Evolutionary conservation across 1,140 invertebrate species (phyloP), one percentile per base, ranked within the genome.

Genomic region (Orius insidiosus): DNA sequence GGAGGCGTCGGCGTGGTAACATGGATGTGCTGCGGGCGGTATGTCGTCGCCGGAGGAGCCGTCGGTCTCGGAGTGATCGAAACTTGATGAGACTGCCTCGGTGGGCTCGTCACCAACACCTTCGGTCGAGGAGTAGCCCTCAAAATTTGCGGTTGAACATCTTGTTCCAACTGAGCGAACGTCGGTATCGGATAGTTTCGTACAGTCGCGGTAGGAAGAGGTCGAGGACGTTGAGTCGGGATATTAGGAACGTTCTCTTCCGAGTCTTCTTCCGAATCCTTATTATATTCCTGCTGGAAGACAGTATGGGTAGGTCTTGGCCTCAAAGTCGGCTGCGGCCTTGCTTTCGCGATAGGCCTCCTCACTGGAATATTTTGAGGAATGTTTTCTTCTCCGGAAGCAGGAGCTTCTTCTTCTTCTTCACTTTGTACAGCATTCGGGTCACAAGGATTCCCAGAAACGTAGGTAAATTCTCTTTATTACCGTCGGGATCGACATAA

Each of bases 371-470:
- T 50, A 48, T 53, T 53, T 19, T 51, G 40, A 3, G 60, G 60
- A 13, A 59, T 50, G 33, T 63, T 61, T 19, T 61, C 60, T 35
- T 59, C 57, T 5, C 54, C 55, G 9, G 45, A 45, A 32, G 16
- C 46, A 35, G 45, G 50, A 16, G 10, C 44, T 65, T 63, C 64
- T 7, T 79, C 74, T 9, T 80, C 68, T 45, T 77, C 69, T 13
- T 73, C 69, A 8, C 70, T 73, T 40, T 80, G 72, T 0, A 75
- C 74, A 7, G 77, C 78, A 59, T 85, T 84, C 1, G 81, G 81
- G 54, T 86, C 83, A 58, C 83, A 87, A 2, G 82, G 81, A 56
- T 86, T 86, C n/a, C 85, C 85, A n/a, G 82, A 85, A 1, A 85
- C 82, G 59, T 90, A 90, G 1, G 79, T 83, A 59, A 88, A 87